These are phyloP conservation scores for Tamias sibiricus DNA, from an alignment of 2,113 vertebrate species.

Conservation along the genomic window DNA sequence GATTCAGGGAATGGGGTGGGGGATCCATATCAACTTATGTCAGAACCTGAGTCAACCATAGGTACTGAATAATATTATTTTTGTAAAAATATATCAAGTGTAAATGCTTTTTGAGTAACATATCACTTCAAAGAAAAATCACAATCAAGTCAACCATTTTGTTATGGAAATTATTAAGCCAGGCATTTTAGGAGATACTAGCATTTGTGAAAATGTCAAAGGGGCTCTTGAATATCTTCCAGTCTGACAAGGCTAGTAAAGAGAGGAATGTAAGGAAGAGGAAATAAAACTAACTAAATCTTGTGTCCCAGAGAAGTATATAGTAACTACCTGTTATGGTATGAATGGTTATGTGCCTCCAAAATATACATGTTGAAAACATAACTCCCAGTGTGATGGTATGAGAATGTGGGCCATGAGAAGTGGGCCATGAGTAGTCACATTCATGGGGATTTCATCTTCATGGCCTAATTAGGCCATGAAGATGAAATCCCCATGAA, in stretches of 20 bases:
- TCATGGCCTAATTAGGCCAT: no score
- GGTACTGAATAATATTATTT: background rate
- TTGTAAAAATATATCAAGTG: background rate
- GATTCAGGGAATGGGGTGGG: background rate
- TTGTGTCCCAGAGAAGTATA: background rate
- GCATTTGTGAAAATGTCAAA: background rate
- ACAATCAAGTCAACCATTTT: background rate
- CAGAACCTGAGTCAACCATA: background rate
- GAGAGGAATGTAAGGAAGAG: background rate
- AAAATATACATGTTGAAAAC: no score
- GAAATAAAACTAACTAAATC: background rate
- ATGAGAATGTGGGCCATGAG: no score
- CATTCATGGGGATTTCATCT: no score
- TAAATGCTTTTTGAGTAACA: background rate
- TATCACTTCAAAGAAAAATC: background rate
- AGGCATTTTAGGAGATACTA: background rate
- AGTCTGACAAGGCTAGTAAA: background rate
- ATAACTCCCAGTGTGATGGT: no score
- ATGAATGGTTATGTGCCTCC: no score
- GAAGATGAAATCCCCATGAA: no score
- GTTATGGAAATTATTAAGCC: slow-evolving; percentile 14
- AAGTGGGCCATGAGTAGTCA: no score
- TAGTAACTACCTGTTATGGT: background rate
- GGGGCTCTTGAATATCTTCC: background rate
- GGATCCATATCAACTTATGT: background rate